These are phyloP conservation scores for Yponomeuta plumbellus DNA, from an alignment of 2,888 invertebrate genomes.

Conservation along the genomic window DNA sequence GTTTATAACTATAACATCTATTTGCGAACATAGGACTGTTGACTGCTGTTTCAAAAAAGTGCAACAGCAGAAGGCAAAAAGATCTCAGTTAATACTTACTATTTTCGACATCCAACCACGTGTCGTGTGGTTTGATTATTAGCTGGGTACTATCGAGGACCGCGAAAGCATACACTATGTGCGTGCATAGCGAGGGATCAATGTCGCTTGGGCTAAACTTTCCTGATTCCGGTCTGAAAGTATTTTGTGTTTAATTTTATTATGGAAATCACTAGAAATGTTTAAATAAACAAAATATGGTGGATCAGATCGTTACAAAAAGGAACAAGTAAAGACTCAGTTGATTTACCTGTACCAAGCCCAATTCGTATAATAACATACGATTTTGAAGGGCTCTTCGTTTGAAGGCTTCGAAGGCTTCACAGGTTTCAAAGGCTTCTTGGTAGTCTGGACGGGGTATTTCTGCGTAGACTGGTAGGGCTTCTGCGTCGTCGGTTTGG, in stretches of 20 bases:
- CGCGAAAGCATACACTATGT: conserved; percentile 94
- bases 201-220: conserved; percentile 90
- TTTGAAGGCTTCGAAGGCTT: conserved; percentile 25
- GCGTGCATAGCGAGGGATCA: conserved; percentile 90
- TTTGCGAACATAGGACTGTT: too few species aligned
- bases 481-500: conserved; percentile 30
- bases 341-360: conserved; percentile 85
- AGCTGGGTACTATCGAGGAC: conserved; percentile 85
- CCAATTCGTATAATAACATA: conserved; percentile 96
- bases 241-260: neutral
- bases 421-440: conserved; percentile 36
- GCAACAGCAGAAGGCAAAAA: too few species aligned
- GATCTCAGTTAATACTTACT: conserved; percentile 68
- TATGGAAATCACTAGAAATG: neutral
- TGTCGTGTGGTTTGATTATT: conserved; percentile 89
- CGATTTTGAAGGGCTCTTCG: conserved; percentile 81
- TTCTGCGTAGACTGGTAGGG: conserved; percentile 31
- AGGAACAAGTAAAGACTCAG: neutral
- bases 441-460: conserved; percentile 38
- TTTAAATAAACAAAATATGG: neutral
- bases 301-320: neutral
- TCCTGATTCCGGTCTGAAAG: conserved; percentile 82
- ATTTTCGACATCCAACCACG: conserved; percentile 93
- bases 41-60: too few species aligned
- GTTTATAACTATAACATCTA: conserved; percentile 6